Percentiles rank a stretch among this genome's conserved stretches.
Evolutionary conservation across 30 jellyfish, hydroid and myxozoan genomes (phyloP).

Genomic region (Sanderia malayensis): DNA sequence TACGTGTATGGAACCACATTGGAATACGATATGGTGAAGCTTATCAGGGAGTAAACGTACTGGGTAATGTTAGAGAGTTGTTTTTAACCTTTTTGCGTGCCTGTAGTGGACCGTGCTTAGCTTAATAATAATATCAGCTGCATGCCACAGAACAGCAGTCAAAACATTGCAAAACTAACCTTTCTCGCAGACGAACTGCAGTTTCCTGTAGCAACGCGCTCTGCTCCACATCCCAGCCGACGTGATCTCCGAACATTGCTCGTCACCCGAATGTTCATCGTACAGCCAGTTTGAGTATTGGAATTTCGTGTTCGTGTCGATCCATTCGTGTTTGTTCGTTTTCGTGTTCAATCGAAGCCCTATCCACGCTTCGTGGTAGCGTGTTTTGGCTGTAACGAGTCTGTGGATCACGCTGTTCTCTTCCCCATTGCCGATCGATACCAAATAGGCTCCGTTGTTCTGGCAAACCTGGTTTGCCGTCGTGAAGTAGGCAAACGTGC

Average conservation of each 20-base stretch:
- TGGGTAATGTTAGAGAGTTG: no score
- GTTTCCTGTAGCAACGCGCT: conserved; percentile 30
- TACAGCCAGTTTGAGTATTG: conserved; percentile 49
- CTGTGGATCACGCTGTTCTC: conserved; percentile 29
- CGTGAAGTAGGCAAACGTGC: conserved; percentile 57
- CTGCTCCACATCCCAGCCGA: conserved; percentile 73
- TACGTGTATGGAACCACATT: no score
- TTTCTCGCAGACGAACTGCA: conserved; percentile 62
- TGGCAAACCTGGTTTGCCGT: conserved; percentile 47
- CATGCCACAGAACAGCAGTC: no score
- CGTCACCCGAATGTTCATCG: conserved; percentile 30
- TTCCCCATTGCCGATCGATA: conserved; percentile 11
- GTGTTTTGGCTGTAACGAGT: conserved; percentile 24
- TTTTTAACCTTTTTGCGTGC: no score
- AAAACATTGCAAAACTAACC: no score
- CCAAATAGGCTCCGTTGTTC: conserved; percentile 33
- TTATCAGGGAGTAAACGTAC: no score
- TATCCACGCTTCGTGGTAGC: conserved; percentile 72
- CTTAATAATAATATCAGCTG: no score
- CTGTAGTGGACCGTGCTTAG: no score
- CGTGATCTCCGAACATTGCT: conserved; percentile 43
- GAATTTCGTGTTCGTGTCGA: conserved; percentile 26
- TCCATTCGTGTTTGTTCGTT: conserved; percentile 26
- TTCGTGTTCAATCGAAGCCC: conserved; percentile 23
- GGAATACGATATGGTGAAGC: no score